Conservation (phyloP, 1,140 invertebrate species). For the Apocrypta bakeri region DNA sequence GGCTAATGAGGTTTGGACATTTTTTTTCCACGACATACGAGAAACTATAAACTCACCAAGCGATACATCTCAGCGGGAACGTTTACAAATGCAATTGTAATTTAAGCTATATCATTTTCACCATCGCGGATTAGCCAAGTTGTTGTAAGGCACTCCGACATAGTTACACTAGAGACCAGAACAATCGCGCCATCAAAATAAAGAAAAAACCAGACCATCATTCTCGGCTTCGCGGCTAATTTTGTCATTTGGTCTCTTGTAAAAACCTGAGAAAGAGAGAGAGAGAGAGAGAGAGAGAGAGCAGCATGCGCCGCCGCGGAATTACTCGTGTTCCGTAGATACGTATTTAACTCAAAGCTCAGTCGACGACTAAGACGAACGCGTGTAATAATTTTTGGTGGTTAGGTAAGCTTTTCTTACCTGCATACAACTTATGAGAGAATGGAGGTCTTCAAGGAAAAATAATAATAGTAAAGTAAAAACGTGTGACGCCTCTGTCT, state of each 20-base stretch:
- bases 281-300: not conserved
- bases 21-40: no score
- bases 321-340: not conserved
- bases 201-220: not conserved
- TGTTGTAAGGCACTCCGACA: not conserved
- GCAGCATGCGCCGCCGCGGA: not conserved
- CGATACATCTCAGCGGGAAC: no score
- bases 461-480: no score
- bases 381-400: conserved; percentile 9
- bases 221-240: not conserved
- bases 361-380: not conserved
- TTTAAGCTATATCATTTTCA: no score
- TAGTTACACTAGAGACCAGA: not conserved
- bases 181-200: not conserved
- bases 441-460: not conserved
- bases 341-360: not conserved
- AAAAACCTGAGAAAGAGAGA: not conserved
- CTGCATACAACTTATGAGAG: not conserved
- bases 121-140: not conserved
- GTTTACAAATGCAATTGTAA: no score
- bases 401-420: not conserved
- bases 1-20: no score
- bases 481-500: not conserved
- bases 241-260: not conserved
- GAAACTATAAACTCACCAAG: no score